A percentile compares a stretch with the other conserved stretches of the same genome.
Conservation (phyloP, 2,113 vertebrate species). For the Setophaga kirtlandii region DNA sequence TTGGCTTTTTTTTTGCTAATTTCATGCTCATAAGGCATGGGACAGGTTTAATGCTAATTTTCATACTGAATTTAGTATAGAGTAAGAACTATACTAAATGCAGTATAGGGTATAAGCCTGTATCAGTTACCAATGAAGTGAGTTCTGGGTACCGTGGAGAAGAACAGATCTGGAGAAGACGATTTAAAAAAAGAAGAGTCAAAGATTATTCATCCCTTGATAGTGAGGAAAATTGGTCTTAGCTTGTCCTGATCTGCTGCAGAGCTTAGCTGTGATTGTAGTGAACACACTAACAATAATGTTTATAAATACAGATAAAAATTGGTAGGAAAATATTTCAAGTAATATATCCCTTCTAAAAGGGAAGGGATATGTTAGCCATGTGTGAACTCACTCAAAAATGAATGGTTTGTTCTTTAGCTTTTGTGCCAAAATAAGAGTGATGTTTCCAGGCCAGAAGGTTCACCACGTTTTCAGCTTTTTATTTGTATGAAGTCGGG, state of each 20-base stretch:
- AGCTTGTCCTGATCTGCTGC: neutral
- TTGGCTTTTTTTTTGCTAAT: neutral
- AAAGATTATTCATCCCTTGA: neutral
- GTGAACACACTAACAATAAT: neutral
- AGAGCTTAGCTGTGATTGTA: neutral
- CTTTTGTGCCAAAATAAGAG: neutral
- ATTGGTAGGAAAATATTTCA: constrained; percentile 14
- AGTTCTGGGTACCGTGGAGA: neutral
- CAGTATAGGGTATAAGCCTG: neutral
- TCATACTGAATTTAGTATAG: neutral
- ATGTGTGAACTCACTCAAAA: neutral
- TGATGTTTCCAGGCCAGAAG: neutral
- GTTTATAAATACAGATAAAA: constrained; percentile 20
- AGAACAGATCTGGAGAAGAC: neutral
- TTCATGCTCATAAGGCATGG: neutral
- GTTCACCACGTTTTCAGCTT: neutral
- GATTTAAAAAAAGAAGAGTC: neutral
- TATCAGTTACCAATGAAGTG: neutral
- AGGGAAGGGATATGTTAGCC: neutral
- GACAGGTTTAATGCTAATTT: neutral
- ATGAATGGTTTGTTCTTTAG: neutral
- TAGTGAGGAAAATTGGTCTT: constrained; percentile 14
- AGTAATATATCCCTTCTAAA: neutral
- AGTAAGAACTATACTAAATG: no score
- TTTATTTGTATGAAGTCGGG: neutral